A percentile compares a stretch with the other conserved stretches of the same genome.
These are phyloP conservation scores for Castor canadensis DNA, from an alignment of 2,113 vertebrate genomes.

Conservation along the genomic window DNA sequence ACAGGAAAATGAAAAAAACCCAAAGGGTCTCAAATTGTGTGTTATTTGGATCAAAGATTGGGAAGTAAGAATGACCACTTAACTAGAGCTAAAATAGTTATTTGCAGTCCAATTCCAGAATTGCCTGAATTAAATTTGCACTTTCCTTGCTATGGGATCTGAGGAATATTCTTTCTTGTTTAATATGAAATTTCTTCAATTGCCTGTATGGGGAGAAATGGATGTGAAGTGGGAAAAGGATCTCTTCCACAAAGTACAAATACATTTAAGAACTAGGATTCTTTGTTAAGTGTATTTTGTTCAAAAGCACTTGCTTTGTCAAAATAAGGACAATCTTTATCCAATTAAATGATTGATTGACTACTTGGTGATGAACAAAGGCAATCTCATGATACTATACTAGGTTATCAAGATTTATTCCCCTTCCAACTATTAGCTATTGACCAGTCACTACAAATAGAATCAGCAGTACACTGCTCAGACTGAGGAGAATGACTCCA, in stretches of 20 bases:
- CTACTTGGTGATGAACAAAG: not conserved
- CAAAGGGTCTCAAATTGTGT: slow-evolving; percentile 12
- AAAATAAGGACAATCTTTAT: not conserved
- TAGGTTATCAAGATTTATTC: not conserved
- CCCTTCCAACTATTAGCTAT: not conserved
- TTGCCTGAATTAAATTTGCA: not conserved
- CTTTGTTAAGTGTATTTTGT: not conserved
- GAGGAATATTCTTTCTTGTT: not conserved
- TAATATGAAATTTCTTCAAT: slow-evolving; percentile 19
- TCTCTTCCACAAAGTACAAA: not conserved
- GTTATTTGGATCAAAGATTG: not conserved
- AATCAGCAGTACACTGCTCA: not conserved
- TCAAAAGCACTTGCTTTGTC: not conserved
- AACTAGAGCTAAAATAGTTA: not conserved
- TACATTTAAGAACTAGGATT: not conserved
- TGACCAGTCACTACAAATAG: not conserved
- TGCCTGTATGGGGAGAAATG: not conserved
- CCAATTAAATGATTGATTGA: not conserved
- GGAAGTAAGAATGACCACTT: not conserved
- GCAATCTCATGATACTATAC: not conserved
- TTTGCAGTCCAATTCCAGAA: not conserved
- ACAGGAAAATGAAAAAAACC: slow-evolving; percentile 46
- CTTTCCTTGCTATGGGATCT: not conserved
- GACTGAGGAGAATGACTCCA: not conserved
- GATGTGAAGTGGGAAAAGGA: not conserved